Conservation (phyloP, 2,888 invertebrate genomes). For the Chironomus tentans region DNA sequence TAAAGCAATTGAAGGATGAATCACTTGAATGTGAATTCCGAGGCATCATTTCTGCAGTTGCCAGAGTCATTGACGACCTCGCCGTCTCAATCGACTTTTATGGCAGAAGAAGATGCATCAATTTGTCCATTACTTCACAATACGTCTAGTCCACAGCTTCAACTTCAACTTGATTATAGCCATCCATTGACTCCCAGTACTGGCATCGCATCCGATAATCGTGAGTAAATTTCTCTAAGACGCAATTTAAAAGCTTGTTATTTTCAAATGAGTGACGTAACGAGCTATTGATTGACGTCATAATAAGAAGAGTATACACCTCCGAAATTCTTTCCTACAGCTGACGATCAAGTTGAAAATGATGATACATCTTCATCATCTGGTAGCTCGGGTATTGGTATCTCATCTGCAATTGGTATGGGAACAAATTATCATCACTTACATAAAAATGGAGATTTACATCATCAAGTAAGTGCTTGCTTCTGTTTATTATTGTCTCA, state of each 20-base stretch:
- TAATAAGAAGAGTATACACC: no score
- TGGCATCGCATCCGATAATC: conserved; percentile 32
- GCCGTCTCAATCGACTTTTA: conserved; percentile 39
- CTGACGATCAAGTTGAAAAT: conserved; percentile 34
- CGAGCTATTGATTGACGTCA: background rate
- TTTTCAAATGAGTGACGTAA: background rate
- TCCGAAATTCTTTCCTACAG: conserved; percentile 18
- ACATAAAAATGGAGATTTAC: conserved; percentile 35
- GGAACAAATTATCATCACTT: conserved; percentile 37
- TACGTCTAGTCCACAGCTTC: conserved; percentile 47
- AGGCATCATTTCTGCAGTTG: conserved; percentile 37
- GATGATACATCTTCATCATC: conserved; percentile 39
- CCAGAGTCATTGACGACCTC: conserved; percentile 37
- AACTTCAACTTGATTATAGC: conserved; percentile 45
- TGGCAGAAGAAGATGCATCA: conserved; percentile 54
- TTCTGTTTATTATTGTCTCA: background rate
- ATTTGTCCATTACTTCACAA: conserved; percentile 53
- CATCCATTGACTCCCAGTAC: conserved; percentile 51
- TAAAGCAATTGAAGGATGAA: conserved; percentile 30
- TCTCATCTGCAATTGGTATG: conserved; percentile 32
- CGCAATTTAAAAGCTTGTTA: no score
- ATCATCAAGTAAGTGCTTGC: conserved; percentile 33
- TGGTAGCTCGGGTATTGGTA: conserved; percentile 39
- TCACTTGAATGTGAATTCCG: conserved; percentile 38
- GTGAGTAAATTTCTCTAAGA: conserved; percentile 33